Evolutionary conservation across 2,113 vertebrate genomes (phyloP), one percentile per base, ranked within the genome.

Genomic region (Tychaedon coryphoeus): DNA sequence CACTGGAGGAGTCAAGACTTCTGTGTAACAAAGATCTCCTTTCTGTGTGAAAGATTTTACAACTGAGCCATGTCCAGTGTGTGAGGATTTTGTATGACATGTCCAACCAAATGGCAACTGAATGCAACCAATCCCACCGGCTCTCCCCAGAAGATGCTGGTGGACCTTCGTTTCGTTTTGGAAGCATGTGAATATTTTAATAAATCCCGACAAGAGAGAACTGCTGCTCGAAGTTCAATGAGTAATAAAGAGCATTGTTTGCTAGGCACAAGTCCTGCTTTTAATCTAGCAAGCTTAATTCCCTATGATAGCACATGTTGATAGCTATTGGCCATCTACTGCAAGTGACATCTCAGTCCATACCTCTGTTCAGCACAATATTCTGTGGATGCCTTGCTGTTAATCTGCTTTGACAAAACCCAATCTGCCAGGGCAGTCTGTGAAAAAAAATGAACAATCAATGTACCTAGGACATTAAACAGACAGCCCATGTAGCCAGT

Each of bases 111-210:
- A 93, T 92, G 95, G 84, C 54, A 90, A 95, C 95, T 9, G 92
- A 96, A 73, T 50, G 94, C 95, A 97, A 86, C 84, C 0, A 5
- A 66, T 93, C 78, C 86, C 94, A 87, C 85, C 89, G 96, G 82
- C 74, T 96, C 66, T 78, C 18, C 69, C 61, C 84, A 82, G 88
- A 95, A 97, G 94, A 95, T 29, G 12, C 66, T 14, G 72, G 94
- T 79, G 97, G 92, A 90, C 91, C 79, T 95, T 71, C 92, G 93
- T 97, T 97, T 97, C 90, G 1, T 96, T 96, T 96, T 92, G 95
- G 93, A 98, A 98, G 98, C 98, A 98, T 98, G 98, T 95, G 95
- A 97, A 88, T 93, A 96, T 96, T 97, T 94, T 96, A 96, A 94
- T 60, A 78, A 95, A 95, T 38, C 86, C 96, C 60, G 29, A 88